Evolutionary conservation across 2,888 invertebrate genomes (phyloP), one percentile per base, ranked within the genome.

Genomic region (Charanyca ferruginea): DNA sequence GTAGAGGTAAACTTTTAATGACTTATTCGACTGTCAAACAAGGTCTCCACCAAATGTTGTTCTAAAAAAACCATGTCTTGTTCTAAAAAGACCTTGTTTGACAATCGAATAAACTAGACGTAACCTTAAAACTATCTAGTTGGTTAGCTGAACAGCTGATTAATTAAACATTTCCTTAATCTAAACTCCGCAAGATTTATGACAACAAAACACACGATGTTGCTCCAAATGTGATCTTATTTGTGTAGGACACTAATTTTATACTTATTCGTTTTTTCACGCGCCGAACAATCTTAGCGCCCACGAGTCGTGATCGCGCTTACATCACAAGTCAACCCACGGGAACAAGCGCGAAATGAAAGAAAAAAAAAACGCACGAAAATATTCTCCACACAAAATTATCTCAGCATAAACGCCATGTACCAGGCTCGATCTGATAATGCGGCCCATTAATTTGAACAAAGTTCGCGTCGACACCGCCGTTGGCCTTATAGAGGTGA

Each of bases 371-470:
- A 75, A 67, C 53, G 45, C 88, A 89, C 91, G n/a, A 89, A 84
- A 89, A 87, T 87, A 87, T 86, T 84, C 83, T 67, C 74, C 79
- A 90, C 92, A 93, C 92, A 94, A 94, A 94, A 94, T 95, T 94
- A 95, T 95, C 95, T 95, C 90, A 90, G 89, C 92, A 95, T 95
- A 95, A 95, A 95, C 94, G 95, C 94, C 95, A 94, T 95, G 95
- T 94, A 93, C 93, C 89, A 90, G 92, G 86, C 90, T 89, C 91
- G 92, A 95, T 95, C 95, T 93, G 95, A 95, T 95, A 95, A 95
- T 95, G 94, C 87, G 89, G 84, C 88, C 94, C 95, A 95, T 95
- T 95, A 95, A 95, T 95, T 94, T 93, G 93, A 92, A 92, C 94
- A 93, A 93, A 94, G 95, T 94, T 93, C 91, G 94, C 94, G 95